Conservation (phyloP, 2,888 invertebrate species). For the Hyposoter dolosus region DNA sequence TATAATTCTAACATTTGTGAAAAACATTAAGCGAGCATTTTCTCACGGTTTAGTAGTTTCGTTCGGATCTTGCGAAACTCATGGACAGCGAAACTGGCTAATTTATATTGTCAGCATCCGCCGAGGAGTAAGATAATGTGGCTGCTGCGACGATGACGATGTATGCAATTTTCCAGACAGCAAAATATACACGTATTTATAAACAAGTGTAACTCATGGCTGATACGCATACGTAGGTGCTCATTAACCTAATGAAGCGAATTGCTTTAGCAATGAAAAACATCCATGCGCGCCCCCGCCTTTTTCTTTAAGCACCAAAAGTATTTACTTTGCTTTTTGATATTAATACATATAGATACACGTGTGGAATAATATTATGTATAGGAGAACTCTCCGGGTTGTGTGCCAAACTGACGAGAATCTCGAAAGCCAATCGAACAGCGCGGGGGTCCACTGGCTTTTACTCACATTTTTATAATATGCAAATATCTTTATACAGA, state of each 20-base stretch:
- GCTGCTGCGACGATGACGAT: not conserved
- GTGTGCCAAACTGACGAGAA: constrained; percentile 42
- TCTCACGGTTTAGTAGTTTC: constrained; percentile 36
- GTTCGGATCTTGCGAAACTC: constrained; percentile 11
- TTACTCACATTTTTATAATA: constrained; percentile 10
- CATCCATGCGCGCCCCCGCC: constrained; percentile 58
- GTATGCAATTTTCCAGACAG: not conserved
- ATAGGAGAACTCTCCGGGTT: not conserved
- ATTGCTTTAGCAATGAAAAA: constrained; percentile 42
- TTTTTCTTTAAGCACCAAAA: constrained; percentile 54
- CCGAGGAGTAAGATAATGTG: constrained; percentile 6
- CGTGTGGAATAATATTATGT: constrained; percentile 34
- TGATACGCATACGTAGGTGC: constrained; percentile 41
- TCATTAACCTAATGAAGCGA: constrained; percentile 63
- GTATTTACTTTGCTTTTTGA: constrained; percentile 10
- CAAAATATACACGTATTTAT: not conserved
- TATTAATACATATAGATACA: not conserved
- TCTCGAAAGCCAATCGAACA: constrained; percentile 39
- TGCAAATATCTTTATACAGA: constrained; percentile 21
- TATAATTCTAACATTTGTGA: not conserved
- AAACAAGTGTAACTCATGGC: constrained; percentile 2
- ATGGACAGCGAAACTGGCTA: constrained; percentile 23
- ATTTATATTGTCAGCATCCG: constrained; percentile 33
- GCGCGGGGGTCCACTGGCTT: constrained; percentile 53
- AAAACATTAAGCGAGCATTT: not conserved